A percentile compares a stretch with the other conserved stretches of the same genome.
These are phyloP conservation scores for Poeciliopsis occidentalis DNA, from an alignment of 2,113 vertebrate genomes.

Conservation along the genomic window DNA sequence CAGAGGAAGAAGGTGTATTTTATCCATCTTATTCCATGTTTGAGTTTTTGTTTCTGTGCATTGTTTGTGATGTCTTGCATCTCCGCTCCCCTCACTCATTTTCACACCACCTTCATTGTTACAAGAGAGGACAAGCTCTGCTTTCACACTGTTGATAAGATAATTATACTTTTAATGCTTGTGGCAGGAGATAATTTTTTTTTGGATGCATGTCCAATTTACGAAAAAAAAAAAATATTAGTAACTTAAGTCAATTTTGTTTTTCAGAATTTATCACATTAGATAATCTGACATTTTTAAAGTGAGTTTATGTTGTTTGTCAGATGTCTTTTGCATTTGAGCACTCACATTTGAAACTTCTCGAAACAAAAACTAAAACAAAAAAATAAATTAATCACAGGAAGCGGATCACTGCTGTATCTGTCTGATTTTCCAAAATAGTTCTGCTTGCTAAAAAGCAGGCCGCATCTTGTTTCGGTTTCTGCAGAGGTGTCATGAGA, in stretches of 20 bases:
- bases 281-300: conserved; percentile 5
- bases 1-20: background rate
- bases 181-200: no score
- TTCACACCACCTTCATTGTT: conserved; percentile 24
- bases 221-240: background rate
- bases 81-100: background rate
- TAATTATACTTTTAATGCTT: no score
- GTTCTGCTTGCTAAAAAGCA: background rate
- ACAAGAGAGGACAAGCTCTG: background rate
- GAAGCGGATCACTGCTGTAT: background rate
- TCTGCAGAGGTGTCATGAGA: conserved; percentile 60
- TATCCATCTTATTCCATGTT: background rate
- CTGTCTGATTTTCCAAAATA: background rate
- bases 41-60: conserved; percentile 4
- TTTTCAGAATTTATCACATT: background rate
- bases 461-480: conserved; percentile 48
- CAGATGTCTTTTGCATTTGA: background rate
- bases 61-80: background rate
- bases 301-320: background rate
- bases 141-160: background rate
- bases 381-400: background rate
- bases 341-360: no score
- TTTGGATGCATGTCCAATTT: background rate
- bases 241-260: background rate
- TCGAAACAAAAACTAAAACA: background rate